Percentiles rank a stretch among this genome's conserved stretches.
Conservation (phyloP, 2,888 invertebrate species). For the Scrobipalpa atriplicella region DNA sequence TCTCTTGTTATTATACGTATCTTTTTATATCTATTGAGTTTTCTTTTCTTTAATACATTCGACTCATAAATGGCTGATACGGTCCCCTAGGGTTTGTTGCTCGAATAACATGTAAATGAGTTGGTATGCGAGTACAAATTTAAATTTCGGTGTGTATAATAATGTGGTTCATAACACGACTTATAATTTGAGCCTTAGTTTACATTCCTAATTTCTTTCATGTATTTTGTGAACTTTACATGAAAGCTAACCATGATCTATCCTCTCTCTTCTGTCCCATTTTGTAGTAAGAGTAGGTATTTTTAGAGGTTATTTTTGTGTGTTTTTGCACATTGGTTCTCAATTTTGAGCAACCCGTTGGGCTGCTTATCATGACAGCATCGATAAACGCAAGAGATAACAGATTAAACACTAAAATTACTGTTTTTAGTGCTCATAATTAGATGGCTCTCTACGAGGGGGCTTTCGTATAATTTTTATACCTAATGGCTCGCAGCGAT, state of each 20-base stretch:
- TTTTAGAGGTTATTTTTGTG: conserved; percentile 5
- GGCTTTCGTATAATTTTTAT: conserved; percentile 40
- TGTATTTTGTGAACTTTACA: not conserved
- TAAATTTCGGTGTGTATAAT: conserved; percentile 52
- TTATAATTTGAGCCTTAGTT: conserved; percentile 25
- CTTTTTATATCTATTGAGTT: conserved; percentile 77
- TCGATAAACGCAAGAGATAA: conserved; percentile 45
- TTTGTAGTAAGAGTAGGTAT: not conserved
- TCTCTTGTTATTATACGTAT: conserved; percentile 76
- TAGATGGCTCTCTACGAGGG: conserved; percentile 42
- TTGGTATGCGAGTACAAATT: conserved; percentile 66
- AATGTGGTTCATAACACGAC: conserved; percentile 17
- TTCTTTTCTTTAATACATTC: conserved; percentile 81
- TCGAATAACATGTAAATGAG: conserved; percentile 82
- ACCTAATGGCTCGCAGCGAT: conserved; percentile 38
- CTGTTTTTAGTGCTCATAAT: conserved; percentile 50
- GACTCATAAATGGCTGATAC: conserved; percentile 81
- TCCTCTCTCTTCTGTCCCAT: not conserved
- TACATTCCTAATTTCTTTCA: conserved; percentile 18
- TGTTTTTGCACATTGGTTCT: conserved; percentile 27
- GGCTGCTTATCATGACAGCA: conserved; percentile 35
- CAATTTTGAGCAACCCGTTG: conserved; percentile 25
- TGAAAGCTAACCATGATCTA: not conserved
- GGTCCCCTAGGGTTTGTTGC: conserved; percentile 78
- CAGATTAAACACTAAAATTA: conserved; percentile 47